Percentiles rank a stretch among this genome's conserved stretches.
phyloP scores from a whole-genome alignment of 2,888 invertebrate genomes.

The Tachina lurida region DNA sequence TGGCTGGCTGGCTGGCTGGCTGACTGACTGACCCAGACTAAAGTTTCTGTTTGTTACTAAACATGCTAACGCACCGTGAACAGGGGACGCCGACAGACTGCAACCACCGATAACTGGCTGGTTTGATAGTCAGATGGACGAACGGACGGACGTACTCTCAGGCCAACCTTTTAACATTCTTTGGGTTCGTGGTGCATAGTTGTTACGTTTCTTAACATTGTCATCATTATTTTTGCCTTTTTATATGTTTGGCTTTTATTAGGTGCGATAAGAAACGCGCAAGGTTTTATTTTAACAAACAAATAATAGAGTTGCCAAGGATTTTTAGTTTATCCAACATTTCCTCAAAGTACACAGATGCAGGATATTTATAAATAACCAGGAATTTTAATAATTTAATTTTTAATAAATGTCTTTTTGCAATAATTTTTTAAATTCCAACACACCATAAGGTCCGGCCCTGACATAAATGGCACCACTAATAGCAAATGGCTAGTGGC shows the following conservation, averaged over 20 bases:
- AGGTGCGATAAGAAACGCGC: conserved; percentile 70
- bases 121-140: conserved; percentile 47
- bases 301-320: conserved; percentile 44
- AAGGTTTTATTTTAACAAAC: conserved; percentile 20
- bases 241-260: conserved; percentile 67
- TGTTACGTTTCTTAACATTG: conserved; percentile 28
- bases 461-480: too few species aligned
- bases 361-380: too few species aligned
- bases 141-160: conserved; percentile 19
- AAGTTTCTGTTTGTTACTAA: conserved; percentile 28
- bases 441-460: too few species aligned
- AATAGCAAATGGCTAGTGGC: too few species aligned
- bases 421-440: too few species aligned
- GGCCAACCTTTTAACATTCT: conserved; percentile 81
- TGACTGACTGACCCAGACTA: conserved; percentile 65
- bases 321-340: background rate
- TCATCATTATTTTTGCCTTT: conserved; percentile 38
- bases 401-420: too few species aligned
- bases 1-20: conserved; percentile 13
- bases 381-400: too few species aligned
- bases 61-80: conserved; percentile 59
- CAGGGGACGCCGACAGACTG: conserved; percentile 35
- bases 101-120: conserved; percentile 63
- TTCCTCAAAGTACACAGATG: background rate
- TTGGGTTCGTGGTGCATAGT: conserved; percentile 69